Base-by-base conservation (phyloP, 2,113 vertebrate genomes). In the Triplophysa tibetana region DNA sequence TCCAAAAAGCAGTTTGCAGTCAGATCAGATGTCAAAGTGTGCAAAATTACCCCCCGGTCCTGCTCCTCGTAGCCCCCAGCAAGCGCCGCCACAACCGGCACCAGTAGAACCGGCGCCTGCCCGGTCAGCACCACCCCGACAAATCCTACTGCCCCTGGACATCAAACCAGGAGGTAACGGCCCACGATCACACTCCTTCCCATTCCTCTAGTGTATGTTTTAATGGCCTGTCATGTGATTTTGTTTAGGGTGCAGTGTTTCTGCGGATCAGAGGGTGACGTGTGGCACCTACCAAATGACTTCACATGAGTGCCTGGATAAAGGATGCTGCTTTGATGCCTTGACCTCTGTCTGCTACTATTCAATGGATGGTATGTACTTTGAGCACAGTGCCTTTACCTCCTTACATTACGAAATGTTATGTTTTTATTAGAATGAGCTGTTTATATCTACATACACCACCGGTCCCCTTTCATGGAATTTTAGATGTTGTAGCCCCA, bases 361-460 rank as follows among this genome's bases (percentile, higher is more conserved):
- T 77, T 89, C 89, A 10, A 21, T 91, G 56, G 87, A 93, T 83
- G 90, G 92, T 92, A 83, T 76, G 60, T 4, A 4, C 50, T 43
- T 65, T n/a, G n/a, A n/a, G n/a, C n/a, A n/a, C n/a, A n/a, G 1
- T 33, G 33, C 33, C 33, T 0, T 33, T 33, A 33, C 33, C 33
- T 6, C 33, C 6, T 33, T 5, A 33, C 29, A 5, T 33, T 3
- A 33, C 6, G 33, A 33, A 33, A 5, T 4, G 33, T 33, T 33
- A 6, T 33, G 4, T 33, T 33, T 33, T 33, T 33, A 33, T 33
- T 33, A 33, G 33, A 33, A 33, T 33, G 33, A 33, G 33, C 33
- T 33, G 6, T 33, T 33, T 33, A 4, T 33, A 33, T 33, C 4
- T 6, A 33, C 33, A 33, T 33, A 33, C 33, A 33, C 33, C 26